phyloP scores from a whole-genome alignment of 2,113 vertebrate species.

The Illadopsis cleaveri region DNA sequence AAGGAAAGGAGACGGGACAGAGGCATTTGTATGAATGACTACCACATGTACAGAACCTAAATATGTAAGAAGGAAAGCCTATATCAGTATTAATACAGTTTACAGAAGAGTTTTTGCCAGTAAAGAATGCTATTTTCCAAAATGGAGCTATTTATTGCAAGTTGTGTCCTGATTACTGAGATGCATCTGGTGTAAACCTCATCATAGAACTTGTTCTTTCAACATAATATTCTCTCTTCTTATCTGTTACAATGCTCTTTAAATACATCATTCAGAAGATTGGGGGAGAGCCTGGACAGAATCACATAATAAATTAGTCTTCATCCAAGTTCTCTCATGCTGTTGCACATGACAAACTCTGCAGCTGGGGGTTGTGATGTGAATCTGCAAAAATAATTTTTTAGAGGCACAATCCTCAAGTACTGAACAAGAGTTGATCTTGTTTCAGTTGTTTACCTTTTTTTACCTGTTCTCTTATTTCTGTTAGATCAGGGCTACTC shows the following conservation, averaged over 20 bases:
- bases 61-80: neutral
- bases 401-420: neutral
- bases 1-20: neutral
- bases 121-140: neutral
- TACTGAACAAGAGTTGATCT: neutral
- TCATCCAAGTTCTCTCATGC: neutral
- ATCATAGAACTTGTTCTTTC: neutral
- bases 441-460: neutral
- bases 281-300: neutral
- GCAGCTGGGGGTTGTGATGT: neutral
- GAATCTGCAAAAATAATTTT: neutral
- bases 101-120: neutral
- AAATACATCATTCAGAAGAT: neutral
- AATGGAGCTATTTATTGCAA: neutral
- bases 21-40: neutral
- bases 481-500: neutral
- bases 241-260: neutral
- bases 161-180: neutral
- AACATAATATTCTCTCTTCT: neutral
- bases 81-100: conserved; percentile 55
- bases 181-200: neutral
- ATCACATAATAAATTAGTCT: neutral
- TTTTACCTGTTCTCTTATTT: neutral
- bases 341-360: neutral
- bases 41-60: neutral